These are phyloP conservation scores for Panthera uncia DNA, from an alignment of 2,113 vertebrate genomes.

Conservation along the genomic window DNA sequence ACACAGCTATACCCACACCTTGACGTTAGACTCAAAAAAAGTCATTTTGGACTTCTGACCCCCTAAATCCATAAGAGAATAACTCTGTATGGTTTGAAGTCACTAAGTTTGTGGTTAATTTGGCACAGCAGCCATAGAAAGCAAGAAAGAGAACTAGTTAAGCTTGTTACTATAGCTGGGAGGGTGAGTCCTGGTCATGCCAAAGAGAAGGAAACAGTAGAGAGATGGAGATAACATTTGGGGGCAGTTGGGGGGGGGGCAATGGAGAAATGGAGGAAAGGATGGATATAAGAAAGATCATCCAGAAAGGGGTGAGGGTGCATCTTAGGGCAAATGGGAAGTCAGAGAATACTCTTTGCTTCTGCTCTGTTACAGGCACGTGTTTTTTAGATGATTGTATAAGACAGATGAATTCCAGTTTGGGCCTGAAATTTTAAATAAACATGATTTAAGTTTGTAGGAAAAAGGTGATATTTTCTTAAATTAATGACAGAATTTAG, in stretches of 20 bases:
- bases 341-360: neutral
- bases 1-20: neutral
- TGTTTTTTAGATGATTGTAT: neutral
- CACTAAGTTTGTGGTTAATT: neutral
- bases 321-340: neutral
- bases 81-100: neutral
- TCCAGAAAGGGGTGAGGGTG: neutral
- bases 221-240: neutral
- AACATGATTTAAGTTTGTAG: constrained; percentile 16
- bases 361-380: neutral
- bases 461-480: neutral
- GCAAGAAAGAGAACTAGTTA: neutral
- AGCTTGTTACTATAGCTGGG: neutral
- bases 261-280: neutral
- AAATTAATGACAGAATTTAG: neutral
- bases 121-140: neutral
- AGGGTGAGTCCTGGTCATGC: neutral
- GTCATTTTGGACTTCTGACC: constrained; percentile 21
- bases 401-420: neutral
- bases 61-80: neutral
- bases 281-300: neutral
- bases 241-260: too few species aligned
- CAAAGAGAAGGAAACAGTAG: neutral
- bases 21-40: neutral
- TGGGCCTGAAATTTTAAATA: neutral